Evolutionary conservation across 2,797 vertebrate genomes (phyloP), one percentile per base, ranked within the genome.

Genomic region (Mionectes olivaceus): DNA sequence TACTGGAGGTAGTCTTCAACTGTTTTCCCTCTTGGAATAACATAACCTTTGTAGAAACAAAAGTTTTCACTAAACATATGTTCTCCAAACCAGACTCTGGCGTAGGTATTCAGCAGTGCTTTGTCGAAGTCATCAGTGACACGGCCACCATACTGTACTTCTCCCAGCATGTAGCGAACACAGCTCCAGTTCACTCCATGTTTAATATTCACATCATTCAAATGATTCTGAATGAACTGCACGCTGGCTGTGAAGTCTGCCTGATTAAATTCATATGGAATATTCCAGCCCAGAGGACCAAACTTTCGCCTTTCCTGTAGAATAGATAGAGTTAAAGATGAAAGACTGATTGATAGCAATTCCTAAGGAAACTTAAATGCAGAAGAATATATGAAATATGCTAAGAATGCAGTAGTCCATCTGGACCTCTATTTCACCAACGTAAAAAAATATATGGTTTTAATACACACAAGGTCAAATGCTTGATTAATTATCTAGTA

Each of bases 191-290:
- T 98, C 68, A 99, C 98, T 2, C 98, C 98, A 10, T 80, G 96
- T 63, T 97, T 98, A 23, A 87, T 33, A 39, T 98, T 98, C 93
- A 98, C 93, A 3, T 97, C 97, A 41, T 98, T 98, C 97, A 99
- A 93, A 87, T 99, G 98, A 94, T 99, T 99, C 96, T 99, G 98
- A 44, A 99, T 81, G 91, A 99, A 99, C 97, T 99, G 99, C 84
- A 98, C 91, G 2, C 98, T 99, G 96, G 98, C 98, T 69, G 98
- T 91, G 5, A 99, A 98, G 82, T 99, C 99, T 7, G 98, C 98
- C 96, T 99, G 98, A 90, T 99, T 99, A 95, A 99, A 99, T 90
- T 99, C 98, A 3, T 99, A 99, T 2, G 98, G 98, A 90, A 99
- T 98, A 93, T 99, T 99, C 99, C 98, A 99, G 53, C 98, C 98